Evolutionary conservation across 2,888 invertebrate genomes (phyloP), one percentile per base, ranked within the genome.

Genomic region (Actias luna): DNA sequence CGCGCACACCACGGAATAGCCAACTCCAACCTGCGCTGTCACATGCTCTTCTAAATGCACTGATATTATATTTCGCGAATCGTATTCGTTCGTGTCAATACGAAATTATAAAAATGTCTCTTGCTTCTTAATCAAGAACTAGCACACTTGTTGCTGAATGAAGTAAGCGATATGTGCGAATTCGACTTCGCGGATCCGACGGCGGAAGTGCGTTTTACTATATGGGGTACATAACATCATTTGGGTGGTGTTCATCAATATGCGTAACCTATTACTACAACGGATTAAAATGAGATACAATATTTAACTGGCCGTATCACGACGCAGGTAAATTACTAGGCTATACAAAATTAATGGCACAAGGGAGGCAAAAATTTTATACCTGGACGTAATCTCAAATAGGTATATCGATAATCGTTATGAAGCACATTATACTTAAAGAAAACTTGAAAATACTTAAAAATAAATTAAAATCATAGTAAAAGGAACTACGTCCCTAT

Each of bases 11-110:
- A 92, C 86, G 91, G 93, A 84, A 93, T 93, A 93, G 93, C 92
- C 89, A 92, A 93, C 88, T 90, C 93, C 84, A 93, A 93, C 87
- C 92, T 93, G 89, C 92, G 93, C 85, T 93, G 93, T 78, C 93
- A 93, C 88, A 93, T 93, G 93, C 93, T 93, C 88, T 93, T 93
- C 82, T 93, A 80, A 88, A 83, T 73, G 78, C 73, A 70, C 67
- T 65, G 57, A 64, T 64, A 57, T 25, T 50, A 42, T 29, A 55
- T n/a, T 57, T 58, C 39, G 55, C 58, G 7, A 63, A 22, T 61
- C 39, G 58, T 55, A 60, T 59, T 39, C 62, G 55, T 55, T 39
- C 55, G 31, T 36, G 39, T 31, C 57, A 31, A 55, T 22, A 25
- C 39, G 33, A 46, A 16, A 27, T 25, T 35, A 18, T 57, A 57